Evolutionary conservation across 2,888 invertebrate species (phyloP).

Genomic region (Apoda limacodes): DNA sequence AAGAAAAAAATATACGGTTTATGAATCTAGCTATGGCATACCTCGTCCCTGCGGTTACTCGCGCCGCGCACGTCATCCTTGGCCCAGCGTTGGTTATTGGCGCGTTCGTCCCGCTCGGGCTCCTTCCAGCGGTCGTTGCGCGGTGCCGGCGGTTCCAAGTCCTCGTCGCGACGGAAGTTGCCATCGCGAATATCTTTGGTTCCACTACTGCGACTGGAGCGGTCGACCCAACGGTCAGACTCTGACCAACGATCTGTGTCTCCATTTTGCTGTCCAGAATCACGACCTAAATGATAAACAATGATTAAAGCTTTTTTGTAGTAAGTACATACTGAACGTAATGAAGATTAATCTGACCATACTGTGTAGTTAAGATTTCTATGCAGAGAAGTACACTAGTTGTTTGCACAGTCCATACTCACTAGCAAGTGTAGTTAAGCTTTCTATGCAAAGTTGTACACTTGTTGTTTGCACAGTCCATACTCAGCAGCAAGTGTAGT

Average conservation of each 20-base stretch:
- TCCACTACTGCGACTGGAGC: conserved; percentile 35
- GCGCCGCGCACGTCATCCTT: conserved; percentile 60
- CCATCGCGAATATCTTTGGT: conserved; percentile 27
- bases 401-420: too few relatives aligned
- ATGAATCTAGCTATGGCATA: conserved; percentile 14
- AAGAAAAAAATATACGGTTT: neutral
- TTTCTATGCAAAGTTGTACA: too few relatives aligned
- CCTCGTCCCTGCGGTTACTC: conserved; percentile 56
- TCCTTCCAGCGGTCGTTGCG: conserved; percentile 75
- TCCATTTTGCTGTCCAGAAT: conserved; percentile 60
- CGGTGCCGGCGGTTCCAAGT: conserved; percentile 52
- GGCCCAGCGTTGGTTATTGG: conserved; percentile 48
- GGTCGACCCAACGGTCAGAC: conserved; percentile 35
- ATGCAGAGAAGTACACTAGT: too few relatives aligned
- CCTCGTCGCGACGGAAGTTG: conserved; percentile 36
- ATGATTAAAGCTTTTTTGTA: too few relatives aligned
- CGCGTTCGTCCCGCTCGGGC: conserved; percentile 54
- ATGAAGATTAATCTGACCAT: too few relatives aligned
- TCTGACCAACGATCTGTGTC: conserved; percentile 60
- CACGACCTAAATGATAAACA: too few relatives aligned
- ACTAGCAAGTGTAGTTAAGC: too few relatives aligned
- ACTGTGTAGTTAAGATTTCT: too few relatives aligned
- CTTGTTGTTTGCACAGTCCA: too few relatives aligned
- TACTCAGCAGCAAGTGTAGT: too few relatives aligned
- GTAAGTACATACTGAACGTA: too few relatives aligned